Evolutionary conservation across 2,797 vertebrate genomes (phyloP).

Genomic region (Tenualosa ilisha): DNA sequence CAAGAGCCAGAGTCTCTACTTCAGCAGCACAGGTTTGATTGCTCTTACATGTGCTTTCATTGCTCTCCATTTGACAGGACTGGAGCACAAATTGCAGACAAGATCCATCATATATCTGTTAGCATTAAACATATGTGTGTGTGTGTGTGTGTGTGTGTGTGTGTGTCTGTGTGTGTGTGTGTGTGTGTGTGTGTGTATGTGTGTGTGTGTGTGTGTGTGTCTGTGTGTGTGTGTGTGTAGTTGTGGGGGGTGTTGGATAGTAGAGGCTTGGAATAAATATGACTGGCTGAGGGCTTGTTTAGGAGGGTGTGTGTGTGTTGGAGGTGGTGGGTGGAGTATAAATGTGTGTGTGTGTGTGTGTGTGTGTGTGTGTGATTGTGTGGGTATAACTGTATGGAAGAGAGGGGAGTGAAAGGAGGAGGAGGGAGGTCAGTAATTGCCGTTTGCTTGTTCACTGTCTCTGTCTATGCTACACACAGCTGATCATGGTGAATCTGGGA

Average conservation of each 20-base stretch:
- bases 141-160: slow-evolving; percentile 4
- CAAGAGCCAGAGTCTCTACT: background rate
- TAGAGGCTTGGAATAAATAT: background rate
- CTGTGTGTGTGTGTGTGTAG: background rate
- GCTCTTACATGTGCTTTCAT: background rate
- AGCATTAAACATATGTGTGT: background rate
- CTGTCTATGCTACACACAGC: slow-evolving; percentile 61
- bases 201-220: background rate
- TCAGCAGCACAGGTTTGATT: background rate
- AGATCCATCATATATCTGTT: background rate
- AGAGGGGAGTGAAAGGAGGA: background rate
- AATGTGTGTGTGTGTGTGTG: background rate
- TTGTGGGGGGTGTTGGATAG: background rate
- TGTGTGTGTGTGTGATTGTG: background rate
- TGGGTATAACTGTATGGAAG: background rate
- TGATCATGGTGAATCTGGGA: slow-evolving; percentile 79
- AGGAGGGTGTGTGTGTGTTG: background rate
- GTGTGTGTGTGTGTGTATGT: background rate
- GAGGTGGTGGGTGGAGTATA: background rate
- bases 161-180: background rate
- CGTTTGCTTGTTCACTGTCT: slow-evolving; percentile 69
- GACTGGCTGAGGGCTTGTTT: background rate
- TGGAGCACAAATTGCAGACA: background rate
- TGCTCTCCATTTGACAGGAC: background rate
- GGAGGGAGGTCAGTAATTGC: slow-evolving; percentile 58